A percentile compares a stretch with the other conserved stretches of the same genome.
Evolutionary conservation across 2,888 invertebrate genomes (phyloP).

Genomic region (Eledona agricola): DNA sequence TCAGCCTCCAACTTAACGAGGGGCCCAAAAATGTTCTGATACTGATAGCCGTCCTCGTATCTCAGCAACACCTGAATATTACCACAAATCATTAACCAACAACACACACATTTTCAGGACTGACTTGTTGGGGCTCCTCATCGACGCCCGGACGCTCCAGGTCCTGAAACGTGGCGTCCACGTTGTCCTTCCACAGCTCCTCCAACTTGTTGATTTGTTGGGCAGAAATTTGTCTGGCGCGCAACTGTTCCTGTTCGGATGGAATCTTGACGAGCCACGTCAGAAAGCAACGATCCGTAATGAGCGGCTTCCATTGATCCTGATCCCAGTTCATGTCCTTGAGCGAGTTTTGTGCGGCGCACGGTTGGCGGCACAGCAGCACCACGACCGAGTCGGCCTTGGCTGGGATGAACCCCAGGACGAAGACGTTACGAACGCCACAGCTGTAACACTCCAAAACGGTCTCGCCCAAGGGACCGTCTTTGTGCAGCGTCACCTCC

Average conservation of each 20-base stretch:
- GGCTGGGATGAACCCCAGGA: constrained; percentile 98
- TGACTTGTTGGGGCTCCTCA: constrained; percentile 94
- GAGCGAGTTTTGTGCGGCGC: constrained; percentile 94
- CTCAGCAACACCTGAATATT: constrained; percentile 65
- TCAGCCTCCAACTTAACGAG: constrained; percentile 97
- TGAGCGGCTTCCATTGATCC: constrained; percentile 98
- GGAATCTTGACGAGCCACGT: constrained; percentile 99
- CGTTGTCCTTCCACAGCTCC: constrained; percentile 98
- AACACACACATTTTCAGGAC: too few relatives aligned
- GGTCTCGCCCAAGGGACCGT: constrained; percentile 97
- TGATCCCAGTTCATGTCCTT: constrained; percentile 99
- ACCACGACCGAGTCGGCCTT: constrained; percentile 99
- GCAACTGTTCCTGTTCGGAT: constrained; percentile 92
- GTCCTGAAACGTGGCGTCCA: constrained; percentile 97
- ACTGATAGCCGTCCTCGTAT: constrained; percentile 99
- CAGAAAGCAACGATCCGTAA: constrained; percentile 94
- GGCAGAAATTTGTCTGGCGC: constrained; percentile 96
- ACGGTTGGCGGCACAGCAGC: constrained; percentile 95
- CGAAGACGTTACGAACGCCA: constrained; percentile 97
- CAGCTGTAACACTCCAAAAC: constrained; percentile 99
- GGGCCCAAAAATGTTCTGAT: constrained; percentile 97
- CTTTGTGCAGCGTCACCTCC: constrained; percentile 96
- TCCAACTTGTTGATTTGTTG: constrained; percentile 98
- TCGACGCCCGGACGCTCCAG: constrained; percentile 98
- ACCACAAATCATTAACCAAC: not conserved